Evolutionary conservation across 2,888 invertebrate species (phyloP), one percentile per base, ranked within the genome.

Genomic region (Acrocyrtus sp.): DNA sequence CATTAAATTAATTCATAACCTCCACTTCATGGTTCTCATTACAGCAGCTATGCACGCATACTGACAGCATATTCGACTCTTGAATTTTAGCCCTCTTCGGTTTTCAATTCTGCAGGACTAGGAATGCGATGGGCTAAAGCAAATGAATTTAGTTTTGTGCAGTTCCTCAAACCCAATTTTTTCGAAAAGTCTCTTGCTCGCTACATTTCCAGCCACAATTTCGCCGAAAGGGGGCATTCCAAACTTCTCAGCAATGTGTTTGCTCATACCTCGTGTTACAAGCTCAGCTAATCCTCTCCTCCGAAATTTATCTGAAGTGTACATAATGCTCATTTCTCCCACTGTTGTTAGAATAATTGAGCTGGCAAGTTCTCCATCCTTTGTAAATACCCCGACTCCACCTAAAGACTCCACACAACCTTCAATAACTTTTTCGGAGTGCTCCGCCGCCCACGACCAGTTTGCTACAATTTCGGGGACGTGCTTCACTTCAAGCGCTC

Each of bases 141-240:
- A n/a, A n/a, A n/a, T n/a, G n/a, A n/a, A n/a, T n/a, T n/a, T 67
- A 1, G 67, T 67, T 12, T 48, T 24, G 34, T 17, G 58, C n/a
- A 67, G 17, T 22, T 67, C 67, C 8, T 12, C n/a, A 19, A 39
- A 67, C 0, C 67, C 67, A 10, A 51, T 58, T n/a, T 50, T 58
- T n/a, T 41, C 48, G n/a, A 67, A 10, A 1, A 67, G 41, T 3
- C 10, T 5, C 21, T 22, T 57, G 21, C 67, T 67, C 1, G 50
- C 67, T 6, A 26, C 57, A 43, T 67, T 67, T 41, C 48, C 57
- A 41, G 21, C n/a, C 17, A 58, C 67, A 5, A 57, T 17, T 22
- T 67, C 67, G 0, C 50, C 57, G 41, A 67, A 17, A n/a, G 50
- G 41, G 5, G 27, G 27, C 8, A 58, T 58, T 19, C 41, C 50